Conservation (phyloP, 2,888 invertebrate genomes). For the Panorpa germanica region DNA sequence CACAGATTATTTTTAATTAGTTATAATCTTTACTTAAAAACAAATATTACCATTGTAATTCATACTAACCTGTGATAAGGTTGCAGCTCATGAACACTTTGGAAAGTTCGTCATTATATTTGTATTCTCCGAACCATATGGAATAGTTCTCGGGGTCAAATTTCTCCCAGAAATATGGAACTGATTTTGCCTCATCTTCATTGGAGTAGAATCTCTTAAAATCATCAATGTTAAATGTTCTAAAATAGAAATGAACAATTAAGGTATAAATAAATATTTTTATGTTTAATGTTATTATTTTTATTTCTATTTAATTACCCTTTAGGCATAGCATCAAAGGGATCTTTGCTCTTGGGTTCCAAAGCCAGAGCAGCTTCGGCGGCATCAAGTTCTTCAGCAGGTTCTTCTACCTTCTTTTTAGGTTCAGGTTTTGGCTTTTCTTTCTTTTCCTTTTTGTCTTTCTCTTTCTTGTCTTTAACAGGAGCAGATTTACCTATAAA, state of each 20-base stretch:
- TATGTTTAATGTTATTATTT: not conserved
- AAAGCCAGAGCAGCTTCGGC: constrained; percentile 47
- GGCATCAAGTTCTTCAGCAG: constrained; percentile 40
- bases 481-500: constrained; percentile 15
- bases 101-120: constrained; percentile 79
- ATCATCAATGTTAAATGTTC: constrained; percentile 86
- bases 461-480: constrained; percentile 21
- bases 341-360: constrained; percentile 78
- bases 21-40: not conserved
- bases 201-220: constrained; percentile 97
- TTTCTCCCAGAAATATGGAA: constrained; percentile 97
- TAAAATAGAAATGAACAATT: constrained; percentile 20
- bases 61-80: constrained; percentile 60
- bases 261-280: too few relatives aligned
- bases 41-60: not conserved
- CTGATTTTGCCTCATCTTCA: constrained; percentile 78
- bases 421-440: constrained; percentile 15
- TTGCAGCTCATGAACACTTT: constrained; percentile 98
- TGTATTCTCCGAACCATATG: constrained; percentile 95
- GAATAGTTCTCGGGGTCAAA: constrained; percentile 93
- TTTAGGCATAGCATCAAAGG: constrained; percentile 78
- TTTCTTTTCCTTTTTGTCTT: constrained; percentile 26
- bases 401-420: constrained; percentile 26
- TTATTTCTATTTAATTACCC: constrained; percentile 29
- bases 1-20: not conserved